Conservation (phyloP, 2,888 invertebrate species). For the Brachyptera putata region DNA sequence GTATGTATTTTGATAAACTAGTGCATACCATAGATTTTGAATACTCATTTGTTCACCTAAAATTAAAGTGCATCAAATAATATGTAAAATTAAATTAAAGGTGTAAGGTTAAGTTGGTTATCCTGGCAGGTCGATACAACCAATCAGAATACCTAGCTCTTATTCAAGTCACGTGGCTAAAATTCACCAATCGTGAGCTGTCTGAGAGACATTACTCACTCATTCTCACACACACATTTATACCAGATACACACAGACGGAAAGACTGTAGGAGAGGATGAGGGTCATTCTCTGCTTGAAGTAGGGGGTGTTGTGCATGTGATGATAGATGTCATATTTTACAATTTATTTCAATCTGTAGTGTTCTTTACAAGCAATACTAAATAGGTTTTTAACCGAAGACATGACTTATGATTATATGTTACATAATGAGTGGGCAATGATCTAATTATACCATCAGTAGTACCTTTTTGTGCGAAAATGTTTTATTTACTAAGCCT, state of each 20-base stretch:
- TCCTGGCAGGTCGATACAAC: constrained; percentile 16
- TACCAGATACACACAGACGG: too few species aligned
- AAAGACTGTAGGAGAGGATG: constrained; percentile 30
- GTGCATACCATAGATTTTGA: too few species aligned
- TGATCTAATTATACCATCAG: not conserved
- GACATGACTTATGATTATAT: not conserved
- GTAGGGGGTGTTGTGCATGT: constrained; percentile 31
- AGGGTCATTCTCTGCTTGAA: constrained; percentile 29
- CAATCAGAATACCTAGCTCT: constrained; percentile 24
- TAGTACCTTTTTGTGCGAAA: constrained; percentile 10
- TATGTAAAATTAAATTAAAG: too few species aligned
- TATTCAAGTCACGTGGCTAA: constrained; percentile 26
- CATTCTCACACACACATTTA: too few species aligned
- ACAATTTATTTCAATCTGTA: constrained; percentile 21
- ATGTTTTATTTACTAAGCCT: constrained; percentile 29
- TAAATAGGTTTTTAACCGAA: too few species aligned
- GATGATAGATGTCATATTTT: constrained; percentile 31
- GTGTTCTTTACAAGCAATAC: too few species aligned
- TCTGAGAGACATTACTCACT: constrained; percentile 27
- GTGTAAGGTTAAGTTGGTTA: constrained; percentile 18
- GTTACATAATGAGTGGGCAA: not conserved
- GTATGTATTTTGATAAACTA: too few species aligned
- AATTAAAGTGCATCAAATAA: too few species aligned
- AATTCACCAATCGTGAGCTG: constrained; percentile 26
- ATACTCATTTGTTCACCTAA: too few species aligned